Conservation (phyloP, 1,140 invertebrate genomes). For the Penaeus japonicus region DNA sequence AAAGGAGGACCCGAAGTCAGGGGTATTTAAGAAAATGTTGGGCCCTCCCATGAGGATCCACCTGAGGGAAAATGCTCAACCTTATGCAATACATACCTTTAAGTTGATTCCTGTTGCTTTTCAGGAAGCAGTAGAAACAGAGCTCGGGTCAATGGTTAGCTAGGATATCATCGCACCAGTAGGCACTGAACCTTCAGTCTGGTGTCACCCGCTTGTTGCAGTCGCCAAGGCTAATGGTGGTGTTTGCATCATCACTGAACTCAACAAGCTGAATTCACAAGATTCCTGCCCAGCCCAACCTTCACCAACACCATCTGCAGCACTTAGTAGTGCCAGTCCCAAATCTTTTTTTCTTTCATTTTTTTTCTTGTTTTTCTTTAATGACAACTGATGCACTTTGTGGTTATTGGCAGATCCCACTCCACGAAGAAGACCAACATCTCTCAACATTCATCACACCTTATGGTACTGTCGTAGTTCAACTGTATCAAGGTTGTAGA, state of each 20-base stretch:
- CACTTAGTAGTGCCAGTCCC: neutral
- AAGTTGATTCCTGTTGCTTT: neutral
- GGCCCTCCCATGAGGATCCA: no score
- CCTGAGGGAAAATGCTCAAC: neutral
- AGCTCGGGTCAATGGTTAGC: conserved; percentile 23
- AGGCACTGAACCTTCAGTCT: conserved; percentile 26
- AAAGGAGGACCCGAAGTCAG: no score
- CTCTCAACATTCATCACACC: neutral
- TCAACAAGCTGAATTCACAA: conserved; percentile 15
- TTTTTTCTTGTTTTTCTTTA: neutral
- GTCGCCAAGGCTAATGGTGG: neutral
- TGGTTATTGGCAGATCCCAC: conserved; percentile 6
- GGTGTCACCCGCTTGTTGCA: conserved; percentile 17
- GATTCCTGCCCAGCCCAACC: neutral
- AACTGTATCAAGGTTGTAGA: neutral
- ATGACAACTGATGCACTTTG: neutral
- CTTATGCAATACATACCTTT: neutral
- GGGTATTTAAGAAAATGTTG: no score
- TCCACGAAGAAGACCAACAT: neutral
- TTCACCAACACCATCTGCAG: conserved; percentile 10
- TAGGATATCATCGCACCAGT: conserved; percentile 25
- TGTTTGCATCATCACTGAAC: conserved; percentile 13
- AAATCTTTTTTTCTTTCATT: no score
- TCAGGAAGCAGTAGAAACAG: neutral
- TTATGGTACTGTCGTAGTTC: neutral